These are phyloP conservation scores for Myodes glareolus DNA, from an alignment of 2,113 vertebrate genomes.

Conservation along the genomic window DNA sequence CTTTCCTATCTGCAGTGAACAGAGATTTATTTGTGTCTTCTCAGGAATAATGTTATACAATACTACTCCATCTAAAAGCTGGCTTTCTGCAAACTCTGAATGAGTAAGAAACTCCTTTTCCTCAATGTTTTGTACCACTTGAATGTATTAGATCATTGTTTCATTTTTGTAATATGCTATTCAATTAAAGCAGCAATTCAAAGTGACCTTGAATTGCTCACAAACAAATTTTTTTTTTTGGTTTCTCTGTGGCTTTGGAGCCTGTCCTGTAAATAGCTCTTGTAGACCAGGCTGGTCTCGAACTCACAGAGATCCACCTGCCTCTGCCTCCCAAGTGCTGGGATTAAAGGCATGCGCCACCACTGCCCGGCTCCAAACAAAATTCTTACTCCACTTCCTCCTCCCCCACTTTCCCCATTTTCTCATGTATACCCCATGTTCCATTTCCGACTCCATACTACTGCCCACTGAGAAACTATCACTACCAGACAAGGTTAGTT, in stretches of 20 bases:
- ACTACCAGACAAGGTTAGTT: not conserved
- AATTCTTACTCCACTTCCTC: not conserved
- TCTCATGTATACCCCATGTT: not conserved
- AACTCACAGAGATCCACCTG: too few relatives aligned
- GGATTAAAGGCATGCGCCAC: too few relatives aligned
- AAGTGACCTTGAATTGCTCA: not conserved
- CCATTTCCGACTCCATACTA: not conserved
- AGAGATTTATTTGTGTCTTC: not conserved
- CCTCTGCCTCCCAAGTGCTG: too few relatives aligned
- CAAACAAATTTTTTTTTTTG: not conserved
- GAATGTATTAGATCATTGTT: not conserved
- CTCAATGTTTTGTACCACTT: slow-evolving; percentile 37
- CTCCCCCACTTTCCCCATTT: not conserved
- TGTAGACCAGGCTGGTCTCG: too few relatives aligned
- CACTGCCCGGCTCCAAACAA: not conserved
- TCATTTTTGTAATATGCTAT: slow-evolving; percentile 38
- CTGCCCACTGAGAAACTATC: not conserved
- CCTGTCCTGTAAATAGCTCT: too few relatives aligned
- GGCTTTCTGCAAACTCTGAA: slow-evolving; percentile 29
- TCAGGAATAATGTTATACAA: not conserved
- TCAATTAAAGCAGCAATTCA: not conserved
- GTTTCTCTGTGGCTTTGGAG: too few relatives aligned
- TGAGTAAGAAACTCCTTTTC: not conserved
- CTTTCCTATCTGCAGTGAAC: not conserved
- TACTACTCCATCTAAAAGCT: not conserved